Conservation (phyloP, 2,888 invertebrate species). For the Nemotelus nigrinus region DNA sequence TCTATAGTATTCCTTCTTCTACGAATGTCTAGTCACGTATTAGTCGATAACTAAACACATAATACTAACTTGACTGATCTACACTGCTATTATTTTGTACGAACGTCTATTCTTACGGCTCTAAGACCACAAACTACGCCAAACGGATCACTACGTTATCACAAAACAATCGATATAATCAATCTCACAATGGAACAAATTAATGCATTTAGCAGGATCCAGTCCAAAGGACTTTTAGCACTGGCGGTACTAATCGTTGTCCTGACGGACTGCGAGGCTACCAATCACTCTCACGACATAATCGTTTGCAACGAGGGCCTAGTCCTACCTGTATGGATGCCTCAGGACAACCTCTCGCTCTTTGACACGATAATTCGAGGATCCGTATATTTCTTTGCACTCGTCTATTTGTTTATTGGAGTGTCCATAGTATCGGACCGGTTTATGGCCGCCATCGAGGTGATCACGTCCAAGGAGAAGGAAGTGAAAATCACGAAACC, state of each 20-base stretch:
- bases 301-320: constrained; percentile 82
- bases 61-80: constrained; percentile 32
- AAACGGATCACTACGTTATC: background rate
- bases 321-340: constrained; percentile 88
- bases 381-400: constrained; percentile 84
- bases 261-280: background rate
- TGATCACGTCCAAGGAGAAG: constrained; percentile 97
- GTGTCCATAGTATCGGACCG: constrained; percentile 98
- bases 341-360: constrained; percentile 78
- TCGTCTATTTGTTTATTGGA: constrained; percentile 97
- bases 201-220: constrained; percentile 17
- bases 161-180: background rate
- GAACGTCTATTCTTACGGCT: background rate
- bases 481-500: constrained; percentile 91
- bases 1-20: constrained; percentile 5
- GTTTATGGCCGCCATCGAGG: constrained; percentile 99
- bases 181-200: constrained; percentile 18
- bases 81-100: constrained; percentile 22
- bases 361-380: constrained; percentile 87
- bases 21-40: background rate
- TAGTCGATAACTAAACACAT: background rate
- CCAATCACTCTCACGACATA: constrained; percentile 20
- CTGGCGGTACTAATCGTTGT: background rate
- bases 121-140: background rate
- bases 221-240: constrained; percentile 4